Evolutionary conservation across 2,888 invertebrate species (phyloP).

Genomic region (Lottia scabra): DNA sequence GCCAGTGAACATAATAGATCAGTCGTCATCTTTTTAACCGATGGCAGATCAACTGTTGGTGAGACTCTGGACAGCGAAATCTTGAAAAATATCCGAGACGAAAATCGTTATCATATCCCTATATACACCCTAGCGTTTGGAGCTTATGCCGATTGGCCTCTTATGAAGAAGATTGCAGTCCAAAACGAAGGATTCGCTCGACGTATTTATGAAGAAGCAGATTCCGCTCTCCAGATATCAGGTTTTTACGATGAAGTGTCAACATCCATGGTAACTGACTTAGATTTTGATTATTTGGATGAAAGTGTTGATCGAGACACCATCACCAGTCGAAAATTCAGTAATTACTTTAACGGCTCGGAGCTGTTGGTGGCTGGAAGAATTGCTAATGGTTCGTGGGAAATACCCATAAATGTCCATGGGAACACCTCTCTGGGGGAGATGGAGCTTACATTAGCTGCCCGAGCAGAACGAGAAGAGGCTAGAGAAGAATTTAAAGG

Average conservation of each 20-base stretch:
- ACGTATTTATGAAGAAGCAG: constrained; percentile 81
- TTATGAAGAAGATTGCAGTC: constrained; percentile 67
- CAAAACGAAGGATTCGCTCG: constrained; percentile 79
- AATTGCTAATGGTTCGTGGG: constrained; percentile 5
- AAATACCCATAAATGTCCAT: constrained; percentile 15
- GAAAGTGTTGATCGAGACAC: constrained; percentile 44
- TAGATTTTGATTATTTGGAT: constrained; percentile 75
- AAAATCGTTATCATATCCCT: constrained; percentile 42
- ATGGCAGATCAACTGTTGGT: constrained; percentile 69
- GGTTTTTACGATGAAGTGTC: constrained; percentile 77
- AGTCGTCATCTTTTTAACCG: constrained; percentile 69
- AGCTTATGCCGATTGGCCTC: constrained; percentile 43
- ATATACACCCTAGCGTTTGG: constrained; percentile 53
- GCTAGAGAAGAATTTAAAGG: constrained; percentile 1
- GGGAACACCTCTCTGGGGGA: constrained; percentile 24
- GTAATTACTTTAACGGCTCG: constrained; percentile 46
- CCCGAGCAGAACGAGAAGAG: constrained; percentile 7
- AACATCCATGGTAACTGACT: constrained; percentile 78
- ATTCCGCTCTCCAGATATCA: constrained; percentile 78
- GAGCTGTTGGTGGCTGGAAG: constrained; percentile 46
- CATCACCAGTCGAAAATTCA: constrained; percentile 38
- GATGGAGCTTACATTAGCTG: constrained; percentile 8
- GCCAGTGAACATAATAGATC: constrained; percentile 30
- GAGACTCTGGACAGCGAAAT: constrained; percentile 58
- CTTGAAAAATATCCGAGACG: constrained; percentile 35